Conservation (phyloP, 2,888 invertebrate species). For the Pristionchus entomophagus region DNA sequence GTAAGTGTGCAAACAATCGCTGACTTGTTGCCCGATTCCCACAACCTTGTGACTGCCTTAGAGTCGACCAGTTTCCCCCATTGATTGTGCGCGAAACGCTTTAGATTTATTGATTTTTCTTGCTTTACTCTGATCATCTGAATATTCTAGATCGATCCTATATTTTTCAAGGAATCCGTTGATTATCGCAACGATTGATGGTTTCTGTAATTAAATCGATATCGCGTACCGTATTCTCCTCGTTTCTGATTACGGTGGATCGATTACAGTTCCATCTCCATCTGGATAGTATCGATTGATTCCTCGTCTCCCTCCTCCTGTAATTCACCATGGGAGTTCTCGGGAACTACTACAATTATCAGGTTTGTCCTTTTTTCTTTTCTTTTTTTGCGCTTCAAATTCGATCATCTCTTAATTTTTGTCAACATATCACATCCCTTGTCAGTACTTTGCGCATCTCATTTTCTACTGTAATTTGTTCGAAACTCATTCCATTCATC, state of each 20-base stretch:
- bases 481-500: neutral
- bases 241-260: neutral
- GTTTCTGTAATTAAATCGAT: neutral
- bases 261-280: neutral
- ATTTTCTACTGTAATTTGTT: neutral
- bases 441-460: neutral
- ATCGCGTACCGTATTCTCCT: neutral
- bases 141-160: neutral
- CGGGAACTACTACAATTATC: slow-evolving; percentile 70
- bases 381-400: neutral
- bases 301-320: neutral
- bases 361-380: slow-evolving; percentile 55
- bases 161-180: neutral
- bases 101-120: neutral
- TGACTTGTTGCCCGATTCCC: slow-evolving; percentile 12
- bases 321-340: slow-evolving; percentile 33
- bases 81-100: neutral
- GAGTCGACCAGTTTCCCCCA: neutral
- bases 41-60: neutral
- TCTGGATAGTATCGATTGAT: slow-evolving; percentile 31
- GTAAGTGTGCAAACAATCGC: neutral
- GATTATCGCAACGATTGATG: neutral
- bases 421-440: neutral
- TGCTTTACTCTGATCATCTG: no score
- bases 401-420: slow-evolving; percentile 8